A percentile compares a stretch with the other conserved stretches of the same genome.
Evolutionary conservation across 2,113 vertebrate species (phyloP).

Genomic region (Melanostigma gelatinosum): DNA sequence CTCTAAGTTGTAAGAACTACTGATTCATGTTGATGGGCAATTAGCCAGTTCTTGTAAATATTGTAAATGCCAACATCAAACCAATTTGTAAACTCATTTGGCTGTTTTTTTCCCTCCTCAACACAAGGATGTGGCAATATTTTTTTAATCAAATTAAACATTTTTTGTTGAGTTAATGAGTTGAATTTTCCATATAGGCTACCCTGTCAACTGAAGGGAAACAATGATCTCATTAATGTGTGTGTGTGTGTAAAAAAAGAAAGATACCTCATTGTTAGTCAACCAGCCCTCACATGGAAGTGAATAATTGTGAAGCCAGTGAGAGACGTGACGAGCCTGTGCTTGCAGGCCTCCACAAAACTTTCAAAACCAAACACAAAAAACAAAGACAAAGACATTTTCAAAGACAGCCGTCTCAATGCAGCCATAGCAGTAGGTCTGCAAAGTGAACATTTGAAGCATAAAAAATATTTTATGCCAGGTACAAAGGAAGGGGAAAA

Average conservation of each 20-base stretch:
- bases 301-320: background rate
- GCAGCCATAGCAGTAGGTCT: constrained; percentile 57
- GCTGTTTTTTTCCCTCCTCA: background rate
- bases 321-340: background rate
- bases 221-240: background rate
- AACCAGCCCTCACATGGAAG: background rate
- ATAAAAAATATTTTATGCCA: background rate
- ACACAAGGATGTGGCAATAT: background rate
- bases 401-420: constrained; percentile 26
- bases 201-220: background rate
- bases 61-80: background rate
- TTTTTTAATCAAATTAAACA: background rate
- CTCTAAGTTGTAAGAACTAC: background rate
- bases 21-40: background rate
- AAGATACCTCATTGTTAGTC: background rate
- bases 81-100: background rate
- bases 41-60: background rate
- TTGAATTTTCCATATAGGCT: background rate
- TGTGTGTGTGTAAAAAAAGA: too few relatives aligned
- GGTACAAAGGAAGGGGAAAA: constrained; percentile 8
- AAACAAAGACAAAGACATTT: constrained; percentile 16
- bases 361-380: background rate
- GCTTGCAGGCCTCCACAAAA: background rate
- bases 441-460: constrained; percentile 24
- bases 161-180: background rate